Base-by-base conservation (phyloP, 2,888 invertebrate genomes). In the Drosophila anomalata region DNA sequence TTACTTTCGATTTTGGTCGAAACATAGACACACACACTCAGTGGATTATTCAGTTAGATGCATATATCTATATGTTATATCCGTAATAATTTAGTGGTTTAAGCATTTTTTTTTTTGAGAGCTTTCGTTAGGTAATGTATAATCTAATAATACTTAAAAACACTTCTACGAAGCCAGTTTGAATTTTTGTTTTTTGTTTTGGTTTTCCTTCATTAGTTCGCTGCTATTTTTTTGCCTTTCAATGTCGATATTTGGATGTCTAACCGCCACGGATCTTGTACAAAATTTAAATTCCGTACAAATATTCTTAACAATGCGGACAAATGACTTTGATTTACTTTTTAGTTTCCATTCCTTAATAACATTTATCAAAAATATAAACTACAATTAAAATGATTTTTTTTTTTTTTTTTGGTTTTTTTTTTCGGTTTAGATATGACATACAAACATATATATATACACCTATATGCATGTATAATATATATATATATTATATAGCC, bases 331-430 rank as follows among this genome's bases (percentile, higher is more conserved):
- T 57, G 73, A 55, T 54, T 69, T 69, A 56, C 31, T 20, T 66
- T 60, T 65, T 65, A 48, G 50, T 72, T 72, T 75, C 72, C 58
- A 31, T 69, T 74, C 73, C 39, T 76, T 88, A 89, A 90, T 90
- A 90, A 90, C 89, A 88, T 90, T 90, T 89, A 89, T 89, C 89
- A 89, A 89, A 89, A 89, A 89, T 89, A 89, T 90, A 89, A 89
- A 90, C 89, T 88, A 89, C 89, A 81, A 78, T 85, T 75, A 83
- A 87, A 87, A 78, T 82, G 65, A 87, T 78, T 76, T 74, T 51
- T 62, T 26, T 8, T 8, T 29, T 29, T 8, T 29, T 29, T 29
- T 31, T 31, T n/a, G n/a, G 14, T 0, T 14, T 14, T 14, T 24
- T 31, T 50, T 31, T 48, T 11, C n/a, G 36, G 17, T 33, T 50